A percentile compares a stretch with the other conserved stretches of the same genome.
These are phyloP conservation scores for Pitta sordida DNA, from an alignment of 2,113 vertebrate species.

Conservation along the genomic window DNA sequence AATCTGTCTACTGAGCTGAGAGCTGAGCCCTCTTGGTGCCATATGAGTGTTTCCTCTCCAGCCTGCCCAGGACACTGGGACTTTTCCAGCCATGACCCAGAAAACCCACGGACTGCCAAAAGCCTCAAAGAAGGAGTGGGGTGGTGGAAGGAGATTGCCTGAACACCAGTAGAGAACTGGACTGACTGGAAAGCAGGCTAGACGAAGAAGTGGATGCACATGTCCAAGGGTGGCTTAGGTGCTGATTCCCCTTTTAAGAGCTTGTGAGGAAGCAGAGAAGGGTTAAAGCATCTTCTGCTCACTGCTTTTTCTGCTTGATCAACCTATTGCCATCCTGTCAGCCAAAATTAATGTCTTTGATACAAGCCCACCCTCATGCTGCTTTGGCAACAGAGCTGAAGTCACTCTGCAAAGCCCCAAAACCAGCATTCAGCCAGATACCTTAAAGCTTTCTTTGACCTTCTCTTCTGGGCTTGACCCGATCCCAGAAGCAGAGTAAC, in stretches of 20 bases:
- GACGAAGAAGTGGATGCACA: not conserved
- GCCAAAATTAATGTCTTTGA: not conserved
- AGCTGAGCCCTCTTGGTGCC: not conserved
- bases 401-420: not conserved
- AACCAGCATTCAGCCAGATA: not conserved
- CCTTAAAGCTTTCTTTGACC: not conserved
- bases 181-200: not conserved
- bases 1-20: not conserved
- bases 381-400: not conserved
- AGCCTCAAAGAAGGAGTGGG: not conserved
- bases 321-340: not conserved
- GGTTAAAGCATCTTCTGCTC: conserved; percentile 1
- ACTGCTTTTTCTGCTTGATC: not conserved
- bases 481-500: not conserved
- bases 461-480: not conserved
- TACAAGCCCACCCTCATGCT: not conserved
- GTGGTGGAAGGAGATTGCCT: not conserved
- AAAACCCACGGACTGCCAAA: not conserved
- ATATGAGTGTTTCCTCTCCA: not conserved
- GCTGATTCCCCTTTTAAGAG: not conserved
- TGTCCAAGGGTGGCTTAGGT: not conserved
- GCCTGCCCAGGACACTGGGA: not conserved
- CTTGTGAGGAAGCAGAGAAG: not conserved
- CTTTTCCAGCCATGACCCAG: not conserved
- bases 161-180: not conserved